Base-by-base conservation (phyloP, 2,797 vertebrate species). In the Euthynnus affinis region DNA sequence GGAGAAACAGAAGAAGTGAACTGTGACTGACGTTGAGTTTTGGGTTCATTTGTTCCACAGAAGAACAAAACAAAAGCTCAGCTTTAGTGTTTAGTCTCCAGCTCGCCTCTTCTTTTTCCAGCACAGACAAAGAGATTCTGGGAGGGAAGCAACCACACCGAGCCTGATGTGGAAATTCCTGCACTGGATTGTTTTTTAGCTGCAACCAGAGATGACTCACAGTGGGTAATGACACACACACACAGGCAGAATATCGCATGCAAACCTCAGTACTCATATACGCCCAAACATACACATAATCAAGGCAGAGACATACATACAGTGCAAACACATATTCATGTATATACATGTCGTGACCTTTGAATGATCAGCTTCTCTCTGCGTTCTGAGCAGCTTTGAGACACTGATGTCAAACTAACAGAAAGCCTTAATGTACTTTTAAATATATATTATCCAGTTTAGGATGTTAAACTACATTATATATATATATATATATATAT, bases 121-220 rank as follows among this genome's bases (percentile, higher is more conserved):
- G 55, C 48, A 5, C 14, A 23, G 59, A 66, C 77, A 65, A 76
- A 73, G 40, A 59, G 56, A 37, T 55, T 61, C 64, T 53, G 71
- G 62, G 71, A 70, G 63, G 51, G 55, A 58, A 56, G 46, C 69
- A 44, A 46, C 76, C 49, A 57, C 71, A 72, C 53, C 18, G 34
- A 81, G 48, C 53, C 53, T 5, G 74, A 65, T 64, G 64, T 75
- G 83, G 72, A 88, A 71, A 88, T 68, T 80, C 67, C 71, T 83
- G 68, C 23, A 4, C 40, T 40, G 73, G 73, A 66, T 81, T 78
- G 81, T 69, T 82, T 73, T 69, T 56, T 51, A 66, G 40, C 63
- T 68, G 32, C 23, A 25, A 76, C 70, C 86, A 81, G 53, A 86
- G 74, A 81, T 88, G 84, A 88, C 37, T 88, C 87, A 86, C 53